phyloP scores from a whole-genome alignment of 1,140 invertebrate genomes.

The Nasonia giraulti region DNA sequence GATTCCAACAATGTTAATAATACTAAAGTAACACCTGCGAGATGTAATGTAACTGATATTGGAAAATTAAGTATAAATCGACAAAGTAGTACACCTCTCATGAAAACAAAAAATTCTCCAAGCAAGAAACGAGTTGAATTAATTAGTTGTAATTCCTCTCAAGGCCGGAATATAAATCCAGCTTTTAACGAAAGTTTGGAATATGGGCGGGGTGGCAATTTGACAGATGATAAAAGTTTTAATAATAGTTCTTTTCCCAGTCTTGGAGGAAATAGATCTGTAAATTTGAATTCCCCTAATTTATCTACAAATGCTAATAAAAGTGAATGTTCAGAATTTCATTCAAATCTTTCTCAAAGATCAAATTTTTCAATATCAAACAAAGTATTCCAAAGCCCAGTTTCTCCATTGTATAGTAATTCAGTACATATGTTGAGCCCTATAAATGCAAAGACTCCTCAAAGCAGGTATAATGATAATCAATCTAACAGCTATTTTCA shows the following conservation, averaged over 20 bases:
- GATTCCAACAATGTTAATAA: background rate
- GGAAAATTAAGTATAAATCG: background rate
- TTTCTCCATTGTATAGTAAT: slow-evolving; percentile 55
- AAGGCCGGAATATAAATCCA: slow-evolving; percentile 42
- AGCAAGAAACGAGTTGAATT: slow-evolving; percentile 31
- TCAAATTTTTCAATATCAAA: slow-evolving; percentile 47
- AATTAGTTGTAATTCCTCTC: slow-evolving; percentile 29
- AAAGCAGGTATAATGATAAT: slow-evolving; percentile 42
- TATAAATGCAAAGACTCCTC: slow-evolving; percentile 49
- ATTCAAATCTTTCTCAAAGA: slow-evolving; percentile 49
- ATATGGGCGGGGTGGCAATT: slow-evolving; percentile 21
- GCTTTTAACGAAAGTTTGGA: slow-evolving; percentile 47
- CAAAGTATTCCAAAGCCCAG: slow-evolving; percentile 51
- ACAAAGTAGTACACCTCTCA: slow-evolving; percentile 54
- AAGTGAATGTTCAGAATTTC: slow-evolving; percentile 18
- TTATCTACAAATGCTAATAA: slow-evolving; percentile 39
- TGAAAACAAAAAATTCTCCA: slow-evolving; percentile 45
- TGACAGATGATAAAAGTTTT: slow-evolving; percentile 30
- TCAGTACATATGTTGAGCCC: slow-evolving; percentile 45
- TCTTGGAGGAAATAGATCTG: slow-evolving; percentile 40
- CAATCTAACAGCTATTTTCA: slow-evolving; percentile 49
- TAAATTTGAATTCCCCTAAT: slow-evolving; percentile 29
- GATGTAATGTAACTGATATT: too few relatives aligned
- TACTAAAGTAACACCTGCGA: background rate
- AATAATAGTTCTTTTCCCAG: slow-evolving; percentile 46